A percentile compares a stretch with the other conserved stretches of the same genome.
Evolutionary conservation across 2,113 vertebrate species (phyloP).

Genomic region (Argyrosomus japonicus): DNA sequence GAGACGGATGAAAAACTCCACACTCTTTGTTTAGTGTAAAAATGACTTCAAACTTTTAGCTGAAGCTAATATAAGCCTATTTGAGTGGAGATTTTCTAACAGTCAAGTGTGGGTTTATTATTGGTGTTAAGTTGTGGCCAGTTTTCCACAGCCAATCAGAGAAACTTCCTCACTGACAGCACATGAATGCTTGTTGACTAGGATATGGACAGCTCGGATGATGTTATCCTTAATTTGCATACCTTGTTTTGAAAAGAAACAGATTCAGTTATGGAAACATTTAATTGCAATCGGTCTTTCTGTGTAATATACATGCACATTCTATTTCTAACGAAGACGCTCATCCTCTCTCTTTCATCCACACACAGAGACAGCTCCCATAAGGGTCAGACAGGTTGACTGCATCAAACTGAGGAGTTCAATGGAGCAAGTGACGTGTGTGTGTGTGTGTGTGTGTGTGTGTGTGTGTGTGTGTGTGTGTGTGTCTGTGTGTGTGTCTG

Average conservation of each 20-base stretch:
- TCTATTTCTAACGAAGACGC: neutral
- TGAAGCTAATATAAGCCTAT: neutral
- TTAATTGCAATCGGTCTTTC: neutral
- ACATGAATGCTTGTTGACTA: neutral
- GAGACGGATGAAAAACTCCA: neutral
- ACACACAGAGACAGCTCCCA: slow-evolving; percentile 26
- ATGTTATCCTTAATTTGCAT: neutral
- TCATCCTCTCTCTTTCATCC: neutral
- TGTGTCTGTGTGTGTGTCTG: neutral
- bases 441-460: slow-evolving; percentile 19
- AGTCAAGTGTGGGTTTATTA: neutral
- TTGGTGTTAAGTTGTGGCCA: neutral
- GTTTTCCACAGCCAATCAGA: neutral
- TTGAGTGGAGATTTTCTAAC: neutral
- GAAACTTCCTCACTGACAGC: neutral
- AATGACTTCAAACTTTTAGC: neutral
- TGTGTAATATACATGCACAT: neutral
- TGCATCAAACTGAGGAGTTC: slow-evolving; percentile 66
- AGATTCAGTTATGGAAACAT: neutral
- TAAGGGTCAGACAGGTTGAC: slow-evolving; percentile 56
- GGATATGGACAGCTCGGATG: neutral
- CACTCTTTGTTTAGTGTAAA: neutral
- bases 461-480: slow-evolving; percentile 1
- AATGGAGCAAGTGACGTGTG: slow-evolving; percentile 64
- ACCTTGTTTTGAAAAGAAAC: neutral